A percentile compares a stretch with the other conserved stretches of the same genome.
Conservation (phyloP, 2,113 vertebrate genomes). For the Dipodomys spectabilis region DNA sequence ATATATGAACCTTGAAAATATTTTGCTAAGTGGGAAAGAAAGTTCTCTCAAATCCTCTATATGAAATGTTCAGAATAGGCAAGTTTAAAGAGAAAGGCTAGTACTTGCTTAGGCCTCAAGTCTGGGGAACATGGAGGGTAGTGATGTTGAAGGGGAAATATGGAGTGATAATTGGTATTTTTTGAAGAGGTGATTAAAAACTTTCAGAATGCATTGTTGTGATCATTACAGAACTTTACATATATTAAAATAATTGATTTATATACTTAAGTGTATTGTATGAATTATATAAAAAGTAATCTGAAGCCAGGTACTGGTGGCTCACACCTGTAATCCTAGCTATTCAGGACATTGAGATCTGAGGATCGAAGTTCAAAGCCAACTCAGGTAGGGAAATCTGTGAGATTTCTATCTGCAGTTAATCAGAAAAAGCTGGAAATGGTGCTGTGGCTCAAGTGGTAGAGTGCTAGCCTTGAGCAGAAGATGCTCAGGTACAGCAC, state of each 20-base stretch:
- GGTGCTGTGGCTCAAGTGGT: no score
- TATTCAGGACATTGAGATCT: no score
- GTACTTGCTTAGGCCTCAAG: not conserved
- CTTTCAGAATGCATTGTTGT: not conserved
- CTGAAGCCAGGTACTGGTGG: no score
- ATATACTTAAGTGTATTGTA: not conserved
- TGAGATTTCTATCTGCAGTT: no score
- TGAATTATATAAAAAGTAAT: not conserved
- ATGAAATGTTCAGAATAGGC: not conserved
- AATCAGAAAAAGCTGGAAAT: no score
- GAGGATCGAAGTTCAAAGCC: no score
- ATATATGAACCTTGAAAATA: constrained; percentile 27
- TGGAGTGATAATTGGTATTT: no score
- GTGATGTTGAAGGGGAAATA: not conserved
- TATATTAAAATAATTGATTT: not conserved
- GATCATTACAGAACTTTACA: not conserved
- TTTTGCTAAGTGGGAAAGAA: not conserved
- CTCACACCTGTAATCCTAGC: no score
- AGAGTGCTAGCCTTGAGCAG: no score
- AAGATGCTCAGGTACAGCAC: no score
- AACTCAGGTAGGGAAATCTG: no score
- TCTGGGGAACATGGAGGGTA: not conserved
- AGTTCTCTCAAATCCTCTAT: not conserved
- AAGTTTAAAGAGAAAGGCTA: not conserved
- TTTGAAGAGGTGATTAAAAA: not conserved